phyloP scores from a whole-genome alignment of 2,797 vertebrate genomes.

The Bovichtus variegatus region DNA sequence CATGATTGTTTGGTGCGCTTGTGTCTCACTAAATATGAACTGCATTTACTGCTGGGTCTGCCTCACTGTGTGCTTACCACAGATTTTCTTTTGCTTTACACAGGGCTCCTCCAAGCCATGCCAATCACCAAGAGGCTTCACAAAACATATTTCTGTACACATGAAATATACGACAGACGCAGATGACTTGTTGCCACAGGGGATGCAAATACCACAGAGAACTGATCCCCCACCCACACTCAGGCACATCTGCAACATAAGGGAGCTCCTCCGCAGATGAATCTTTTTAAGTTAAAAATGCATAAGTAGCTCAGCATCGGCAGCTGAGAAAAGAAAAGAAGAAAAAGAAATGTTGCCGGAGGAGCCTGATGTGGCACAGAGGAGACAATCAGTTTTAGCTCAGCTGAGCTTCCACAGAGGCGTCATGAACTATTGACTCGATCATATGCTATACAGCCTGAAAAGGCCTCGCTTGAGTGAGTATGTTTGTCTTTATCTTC shows the following conservation, averaged over 20 bases:
- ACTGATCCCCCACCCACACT: not conserved
- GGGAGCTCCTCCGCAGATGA: slow-evolving; percentile 39
- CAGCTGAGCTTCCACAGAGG: slow-evolving; percentile 38
- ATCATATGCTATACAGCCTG: slow-evolving; percentile 14
- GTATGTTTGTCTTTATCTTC: not conserved
- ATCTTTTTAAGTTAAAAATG: slow-evolving; percentile 38
- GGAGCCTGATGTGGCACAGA: slow-evolving; percentile 34
- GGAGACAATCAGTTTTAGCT: slow-evolving; percentile 32
- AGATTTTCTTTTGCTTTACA: slow-evolving; percentile 22
- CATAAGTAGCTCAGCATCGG: slow-evolving; percentile 38
- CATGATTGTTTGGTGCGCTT: not conserved
- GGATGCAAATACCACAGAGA: slow-evolving; percentile 26
- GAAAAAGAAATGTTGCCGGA: slow-evolving; percentile 37
- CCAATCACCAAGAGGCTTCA: slow-evolving; percentile 40
- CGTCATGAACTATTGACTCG: slow-evolving; percentile 46
- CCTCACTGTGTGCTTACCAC: not conserved
- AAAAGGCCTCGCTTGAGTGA: slow-evolving; percentile 12
- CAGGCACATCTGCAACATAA: slow-evolving; percentile 28
- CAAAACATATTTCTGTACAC: slow-evolving; percentile 36
- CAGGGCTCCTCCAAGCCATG: slow-evolving; percentile 22
- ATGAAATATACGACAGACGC: slow-evolving; percentile 37
- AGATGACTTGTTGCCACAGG: slow-evolving; percentile 46
- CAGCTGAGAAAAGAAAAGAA: slow-evolving; percentile 20
- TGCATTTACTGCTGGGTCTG: not conserved
- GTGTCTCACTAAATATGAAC: slow-evolving; percentile 17